Conservation (phyloP, 2,113 vertebrate species). For the Hystrix cristata region DNA sequence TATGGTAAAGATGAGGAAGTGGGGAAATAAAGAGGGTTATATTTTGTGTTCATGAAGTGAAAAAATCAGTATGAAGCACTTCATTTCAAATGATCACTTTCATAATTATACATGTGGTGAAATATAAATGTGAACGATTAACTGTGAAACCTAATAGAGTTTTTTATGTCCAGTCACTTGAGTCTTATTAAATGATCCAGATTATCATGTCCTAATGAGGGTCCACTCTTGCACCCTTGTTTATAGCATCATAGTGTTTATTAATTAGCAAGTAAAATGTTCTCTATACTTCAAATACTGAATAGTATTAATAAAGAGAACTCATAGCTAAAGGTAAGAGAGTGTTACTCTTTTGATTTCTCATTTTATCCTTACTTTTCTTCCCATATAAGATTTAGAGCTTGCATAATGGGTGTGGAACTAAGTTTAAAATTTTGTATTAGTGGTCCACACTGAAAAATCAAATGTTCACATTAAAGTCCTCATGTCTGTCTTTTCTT, state of each 20-base stretch:
- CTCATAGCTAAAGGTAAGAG: neutral
- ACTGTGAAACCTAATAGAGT: neutral
- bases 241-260: neutral
- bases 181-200: neutral
- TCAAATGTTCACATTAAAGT: neutral
- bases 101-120: neutral
- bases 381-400: neutral
- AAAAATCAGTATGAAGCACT: neutral
- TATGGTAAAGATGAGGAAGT: neutral
- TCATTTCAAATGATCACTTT: neutral
- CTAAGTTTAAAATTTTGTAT: neutral
- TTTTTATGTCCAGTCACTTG: neutral
- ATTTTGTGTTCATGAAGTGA: neutral
- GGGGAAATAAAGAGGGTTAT: neutral
- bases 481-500: neutral
- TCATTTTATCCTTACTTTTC: neutral
- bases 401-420: neutral
- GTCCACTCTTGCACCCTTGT: neutral
- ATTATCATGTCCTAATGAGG: neutral
- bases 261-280: neutral
- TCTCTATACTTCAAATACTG: neutral
- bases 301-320: constrained; percentile 3
- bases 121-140: neutral
- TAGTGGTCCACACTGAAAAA: neutral
- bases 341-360: neutral